Conservation (phyloP, 2,888 invertebrate genomes). For the Dione vanillae region DNA sequence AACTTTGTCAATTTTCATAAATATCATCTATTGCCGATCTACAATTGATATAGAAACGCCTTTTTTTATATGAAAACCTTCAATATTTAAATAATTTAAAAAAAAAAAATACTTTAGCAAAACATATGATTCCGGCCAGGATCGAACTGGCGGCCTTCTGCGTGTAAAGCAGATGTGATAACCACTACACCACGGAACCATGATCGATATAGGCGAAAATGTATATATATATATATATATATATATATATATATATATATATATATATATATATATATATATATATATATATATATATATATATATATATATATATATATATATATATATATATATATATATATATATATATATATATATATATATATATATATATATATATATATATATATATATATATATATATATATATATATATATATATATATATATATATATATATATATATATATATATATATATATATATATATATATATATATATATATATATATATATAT, state of each 20-base stretch:
- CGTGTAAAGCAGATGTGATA: slow-evolving; percentile 11
- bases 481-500: not conserved
- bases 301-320: not conserved
- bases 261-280: too few species aligned
- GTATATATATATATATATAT: too few species aligned
- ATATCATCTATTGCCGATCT: too few species aligned
- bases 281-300: too few species aligned
- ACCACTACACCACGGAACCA: slow-evolving; percentile 18
- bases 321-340: not conserved
- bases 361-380: not conserved
- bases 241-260: not conserved
- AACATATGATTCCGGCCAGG: slow-evolving; percentile 18
- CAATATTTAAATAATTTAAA: too few species aligned
- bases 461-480: not conserved
- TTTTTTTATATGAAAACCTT: too few species aligned
- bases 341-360: not conserved
- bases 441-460: not conserved
- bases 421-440: not conserved
- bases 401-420: too few species aligned
- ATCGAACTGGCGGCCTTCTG: slow-evolving; percentile 14
- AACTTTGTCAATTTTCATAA: too few species aligned
- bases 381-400: too few species aligned
- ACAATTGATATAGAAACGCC: too few species aligned
- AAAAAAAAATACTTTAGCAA: not conserved
- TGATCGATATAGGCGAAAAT: too few species aligned